Evolutionary conservation across 1,140 invertebrate genomes (phyloP), one percentile per base, ranked within the genome.

Genomic region (Yoshiicerus persimilis): DNA sequence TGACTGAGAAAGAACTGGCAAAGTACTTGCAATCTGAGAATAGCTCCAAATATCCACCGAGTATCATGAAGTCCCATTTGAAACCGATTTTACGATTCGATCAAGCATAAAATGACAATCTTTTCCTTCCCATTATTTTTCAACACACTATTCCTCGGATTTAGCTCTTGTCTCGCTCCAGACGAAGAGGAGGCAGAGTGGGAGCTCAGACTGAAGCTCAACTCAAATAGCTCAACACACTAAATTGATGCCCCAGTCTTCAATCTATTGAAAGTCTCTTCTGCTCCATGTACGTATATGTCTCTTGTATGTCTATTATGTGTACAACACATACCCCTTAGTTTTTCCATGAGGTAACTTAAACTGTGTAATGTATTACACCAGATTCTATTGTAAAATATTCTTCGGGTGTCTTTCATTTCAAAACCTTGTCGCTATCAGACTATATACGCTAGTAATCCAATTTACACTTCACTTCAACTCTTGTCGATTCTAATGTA

Each of bases 101-200:
- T 90, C 89, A 90, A 90, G 89, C 89, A 90, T 90, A 90, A 90
- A 90, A 90, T 90, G 88, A 90, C 89, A 89, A 90, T 90, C 88
- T 90, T 89, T 87, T 89, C 89, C 89, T 87, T 88, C 86, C 87
- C 89, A 90, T 90, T 90, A 90, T 90, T 90, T 90, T 90, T 88
- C 89, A 90, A 88, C 89, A 90, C 87, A 87, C 87, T 83, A 90
- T 90, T 90, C 80, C 80, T 88, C 47, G 86, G 87, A 90, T 88
- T 87, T 89, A 56, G 23, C 30, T 47, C 80, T 84, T 62, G 41
- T 87, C 47, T 87, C 30, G 38, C 83, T 84, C 36, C 23, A 47
- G 83, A 84, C 23, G 47, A 23, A 83, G 77, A 84, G 20, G 38
- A 66, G 34, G 77, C 13, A 25, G 39, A 66, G 75, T 38, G 34